Evolutionary conservation across 2,888 invertebrate species (phyloP).

Genomic region (Sinhomidia bicolor): DNA sequence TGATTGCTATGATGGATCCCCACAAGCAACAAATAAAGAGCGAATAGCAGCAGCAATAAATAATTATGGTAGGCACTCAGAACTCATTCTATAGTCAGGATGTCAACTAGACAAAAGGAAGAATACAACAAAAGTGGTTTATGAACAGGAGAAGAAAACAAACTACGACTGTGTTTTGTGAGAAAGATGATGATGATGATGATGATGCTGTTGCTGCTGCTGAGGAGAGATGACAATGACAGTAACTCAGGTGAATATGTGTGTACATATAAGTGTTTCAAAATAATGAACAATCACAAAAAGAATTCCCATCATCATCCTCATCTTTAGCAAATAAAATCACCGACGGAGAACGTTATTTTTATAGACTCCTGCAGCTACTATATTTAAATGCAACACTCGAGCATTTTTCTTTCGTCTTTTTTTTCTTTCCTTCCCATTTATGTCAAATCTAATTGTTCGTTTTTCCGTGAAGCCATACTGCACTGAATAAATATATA

Average conservation of each 20-base stretch:
- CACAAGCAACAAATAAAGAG: constrained; percentile 38
- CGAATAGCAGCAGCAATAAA: background rate
- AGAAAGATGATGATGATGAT: background rate
- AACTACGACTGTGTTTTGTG: background rate
- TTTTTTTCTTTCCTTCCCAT: constrained; percentile 50
- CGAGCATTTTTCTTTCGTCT: constrained; percentile 45
- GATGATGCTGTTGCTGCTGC: too few species aligned
- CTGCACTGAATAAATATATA: background rate
- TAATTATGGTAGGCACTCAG: background rate
- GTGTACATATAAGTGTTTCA: constrained; percentile 4
- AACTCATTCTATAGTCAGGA: background rate
- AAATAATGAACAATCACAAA: constrained; percentile 61
- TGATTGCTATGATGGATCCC: constrained; percentile 28
- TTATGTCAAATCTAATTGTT: constrained; percentile 68
- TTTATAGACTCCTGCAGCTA: constrained; percentile 29
- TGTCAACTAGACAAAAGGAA: constrained; percentile 27
- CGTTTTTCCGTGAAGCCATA: constrained; percentile 64
- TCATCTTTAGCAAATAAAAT: constrained; percentile 8
- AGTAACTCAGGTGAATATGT: background rate
- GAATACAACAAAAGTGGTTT: background rate
- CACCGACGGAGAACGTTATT: constrained; percentile 6
- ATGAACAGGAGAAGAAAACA: background rate
- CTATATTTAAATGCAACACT: background rate
- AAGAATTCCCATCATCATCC: constrained; percentile 60
- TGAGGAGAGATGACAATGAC: constrained; percentile 59